A percentile compares a stretch with the other conserved stretches of the same genome.
phyloP scores from a whole-genome alignment of 2,888 invertebrate genomes.

The Trichopoda pennipes region DNA sequence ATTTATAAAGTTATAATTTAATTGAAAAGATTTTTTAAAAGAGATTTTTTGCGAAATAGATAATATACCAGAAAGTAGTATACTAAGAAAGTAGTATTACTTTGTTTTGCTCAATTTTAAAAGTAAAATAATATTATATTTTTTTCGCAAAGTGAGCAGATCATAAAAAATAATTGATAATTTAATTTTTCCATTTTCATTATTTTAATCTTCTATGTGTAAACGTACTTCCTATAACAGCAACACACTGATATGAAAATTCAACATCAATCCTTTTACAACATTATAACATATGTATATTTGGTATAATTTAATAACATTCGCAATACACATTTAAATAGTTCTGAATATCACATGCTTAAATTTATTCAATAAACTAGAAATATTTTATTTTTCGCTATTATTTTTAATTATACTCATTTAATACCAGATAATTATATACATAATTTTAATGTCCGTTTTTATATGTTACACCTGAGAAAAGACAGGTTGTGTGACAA shows the following conservation, averaged over 20 bases:
- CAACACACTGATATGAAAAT: neutral
- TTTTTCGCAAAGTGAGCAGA: too few species aligned
- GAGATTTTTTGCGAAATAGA: too few species aligned
- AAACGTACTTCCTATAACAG: constrained; percentile 1
- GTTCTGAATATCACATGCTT: neutral
- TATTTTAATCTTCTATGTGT: too few species aligned
- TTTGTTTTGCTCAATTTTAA: too few species aligned
- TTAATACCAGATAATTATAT: constrained; percentile 37
- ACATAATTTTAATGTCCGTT: constrained; percentile 46
- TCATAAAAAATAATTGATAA: neutral
- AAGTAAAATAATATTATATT: too few species aligned
- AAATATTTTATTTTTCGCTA: neutral
- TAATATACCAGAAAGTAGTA: too few species aligned
- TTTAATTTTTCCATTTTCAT: too few species aligned
- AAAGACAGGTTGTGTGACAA: constrained; percentile 59
- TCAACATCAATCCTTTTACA: neutral
- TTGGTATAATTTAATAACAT: neutral
- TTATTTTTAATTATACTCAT: constrained; percentile 27
- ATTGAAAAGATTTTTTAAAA: too few species aligned
- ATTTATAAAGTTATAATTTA: too few species aligned
- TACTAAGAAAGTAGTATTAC: too few species aligned
- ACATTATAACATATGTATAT: constrained; percentile 1
- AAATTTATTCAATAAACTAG: constrained; percentile 20
- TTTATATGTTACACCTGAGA: constrained; percentile 59
- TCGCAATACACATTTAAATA: neutral